Evolutionary conservation across 2,113 vertebrate species (phyloP).

Genomic region (Nothocercus julius): DNA sequence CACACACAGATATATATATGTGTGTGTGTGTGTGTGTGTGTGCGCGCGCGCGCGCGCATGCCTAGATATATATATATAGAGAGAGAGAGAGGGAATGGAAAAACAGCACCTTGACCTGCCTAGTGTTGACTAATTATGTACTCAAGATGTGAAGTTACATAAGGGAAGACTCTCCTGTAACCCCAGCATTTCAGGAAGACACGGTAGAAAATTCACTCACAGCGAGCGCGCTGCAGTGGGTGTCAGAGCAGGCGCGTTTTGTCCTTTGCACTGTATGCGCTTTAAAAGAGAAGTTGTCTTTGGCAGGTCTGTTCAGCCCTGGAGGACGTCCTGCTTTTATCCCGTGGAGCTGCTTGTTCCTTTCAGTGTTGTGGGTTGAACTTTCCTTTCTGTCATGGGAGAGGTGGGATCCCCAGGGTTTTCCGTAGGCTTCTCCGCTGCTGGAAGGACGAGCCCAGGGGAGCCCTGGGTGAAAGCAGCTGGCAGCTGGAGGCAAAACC

Average conservation of each 20-base stretch:
- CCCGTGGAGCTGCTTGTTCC: constrained; percentile 17
- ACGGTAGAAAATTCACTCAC: background rate
- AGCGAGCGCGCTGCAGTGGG: background rate
- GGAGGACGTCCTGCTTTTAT: background rate
- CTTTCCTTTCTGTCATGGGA: background rate
- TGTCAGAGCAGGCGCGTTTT: background rate
- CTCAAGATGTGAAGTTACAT: constrained; percentile 54
- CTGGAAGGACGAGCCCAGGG: background rate
- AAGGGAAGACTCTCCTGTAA: constrained; percentile 59
- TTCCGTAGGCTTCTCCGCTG: fast-evolving
- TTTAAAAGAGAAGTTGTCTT: constrained; percentile 17
- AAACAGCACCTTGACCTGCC: background rate
- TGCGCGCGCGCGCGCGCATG: no score
- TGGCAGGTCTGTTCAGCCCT: constrained; percentile 5
- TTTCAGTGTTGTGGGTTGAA: background rate
- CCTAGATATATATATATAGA: background rate
- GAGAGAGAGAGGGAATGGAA: background rate
- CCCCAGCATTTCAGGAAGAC: constrained; percentile 11
- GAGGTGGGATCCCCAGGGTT: background rate
- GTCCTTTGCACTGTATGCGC: background rate
- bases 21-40: no score
- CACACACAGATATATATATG: no score
- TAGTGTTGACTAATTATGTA: constrained; percentile 56
- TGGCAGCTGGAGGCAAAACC: background rate
- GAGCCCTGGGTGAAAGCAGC: background rate